Evolutionary conservation across 2,113 vertebrate species (phyloP).

Genomic region (Nothoprocta perdicaria): DNA sequence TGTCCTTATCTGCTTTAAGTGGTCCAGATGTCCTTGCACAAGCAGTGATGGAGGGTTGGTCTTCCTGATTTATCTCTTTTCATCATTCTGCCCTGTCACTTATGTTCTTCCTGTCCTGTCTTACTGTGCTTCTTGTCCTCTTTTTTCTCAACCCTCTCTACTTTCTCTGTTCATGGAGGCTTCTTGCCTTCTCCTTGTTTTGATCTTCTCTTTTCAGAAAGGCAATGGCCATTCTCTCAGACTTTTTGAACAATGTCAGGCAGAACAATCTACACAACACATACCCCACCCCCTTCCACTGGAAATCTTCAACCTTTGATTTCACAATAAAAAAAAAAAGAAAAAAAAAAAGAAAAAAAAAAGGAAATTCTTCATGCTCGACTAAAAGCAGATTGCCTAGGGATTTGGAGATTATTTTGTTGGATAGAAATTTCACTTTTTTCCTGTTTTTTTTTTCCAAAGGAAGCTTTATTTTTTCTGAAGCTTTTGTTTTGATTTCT

Average conservation of each 20-base stretch:
- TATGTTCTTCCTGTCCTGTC: neutral
- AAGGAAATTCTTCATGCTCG: neutral
- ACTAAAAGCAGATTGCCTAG: neutral
- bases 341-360: neutral
- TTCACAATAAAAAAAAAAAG: neutral
- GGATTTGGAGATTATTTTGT: rapidly evolving
- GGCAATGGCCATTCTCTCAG: neutral
- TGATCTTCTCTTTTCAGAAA: neutral
- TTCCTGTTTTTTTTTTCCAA: neutral
- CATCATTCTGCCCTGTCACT: neutral
- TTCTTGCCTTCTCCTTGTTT: neutral
- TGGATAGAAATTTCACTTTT: neutral
- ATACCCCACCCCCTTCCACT: neutral
- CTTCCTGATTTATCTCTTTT: neutral
- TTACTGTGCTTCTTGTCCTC: neutral
- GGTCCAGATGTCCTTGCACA: neutral
- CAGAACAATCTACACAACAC: neutral
- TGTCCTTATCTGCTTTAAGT: neutral
- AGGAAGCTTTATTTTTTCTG: neutral
- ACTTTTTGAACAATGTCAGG: neutral
- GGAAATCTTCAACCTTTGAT: neutral
- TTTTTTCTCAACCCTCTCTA: neutral
- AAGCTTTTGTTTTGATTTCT: neutral
- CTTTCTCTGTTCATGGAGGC: neutral
- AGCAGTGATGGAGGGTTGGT: neutral